These are phyloP conservation scores for Trissonchulus sp. DNA, from an alignment of 2,888 invertebrate genomes.

Conservation along the genomic window DNA sequence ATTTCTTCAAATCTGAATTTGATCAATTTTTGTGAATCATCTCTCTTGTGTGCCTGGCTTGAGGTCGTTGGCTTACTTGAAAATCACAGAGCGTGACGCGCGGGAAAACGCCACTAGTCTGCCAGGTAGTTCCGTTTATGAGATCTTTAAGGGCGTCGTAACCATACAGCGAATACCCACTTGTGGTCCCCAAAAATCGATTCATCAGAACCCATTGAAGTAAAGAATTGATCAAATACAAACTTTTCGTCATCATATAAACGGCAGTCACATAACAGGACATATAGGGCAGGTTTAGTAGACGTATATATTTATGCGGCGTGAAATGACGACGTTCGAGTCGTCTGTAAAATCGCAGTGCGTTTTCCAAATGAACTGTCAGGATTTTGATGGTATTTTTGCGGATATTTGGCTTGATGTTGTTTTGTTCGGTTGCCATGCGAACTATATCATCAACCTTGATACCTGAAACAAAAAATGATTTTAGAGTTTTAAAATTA, in stretches of 20 bases:
- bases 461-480: slow-evolving; percentile 40
- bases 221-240: slow-evolving; percentile 47
- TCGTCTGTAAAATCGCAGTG: slow-evolving; percentile 49
- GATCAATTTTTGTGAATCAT: no score
- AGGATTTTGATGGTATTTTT: slow-evolving; percentile 45
- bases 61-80: slow-evolving; percentile 39
- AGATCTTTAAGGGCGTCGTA: slow-evolving; percentile 45
- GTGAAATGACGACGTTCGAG: slow-evolving; percentile 41
- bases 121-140: slow-evolving; percentile 44
- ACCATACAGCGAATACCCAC: slow-evolving; percentile 46
- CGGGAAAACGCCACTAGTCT: slow-evolving; percentile 47
- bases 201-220: slow-evolving; percentile 48
- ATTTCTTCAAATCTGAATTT: no score
- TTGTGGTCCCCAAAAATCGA: slow-evolving; percentile 37
- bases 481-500: no score
- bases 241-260: slow-evolving; percentile 48
- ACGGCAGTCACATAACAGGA: slow-evolving; percentile 48
- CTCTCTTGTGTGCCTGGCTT: no score
- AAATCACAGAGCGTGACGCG: slow-evolving; percentile 49
- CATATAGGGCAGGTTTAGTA: slow-evolving; percentile 50
- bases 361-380: slow-evolving; percentile 49
- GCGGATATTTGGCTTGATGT: slow-evolving; percentile 50
- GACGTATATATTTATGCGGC: slow-evolving; percentile 43
- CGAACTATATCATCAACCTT: slow-evolving; percentile 48
- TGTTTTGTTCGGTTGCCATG: slow-evolving; percentile 49